phyloP scores from a whole-genome alignment of 92 coral and sea anemone genomes.

The Virgularia gustaviana region DNA sequence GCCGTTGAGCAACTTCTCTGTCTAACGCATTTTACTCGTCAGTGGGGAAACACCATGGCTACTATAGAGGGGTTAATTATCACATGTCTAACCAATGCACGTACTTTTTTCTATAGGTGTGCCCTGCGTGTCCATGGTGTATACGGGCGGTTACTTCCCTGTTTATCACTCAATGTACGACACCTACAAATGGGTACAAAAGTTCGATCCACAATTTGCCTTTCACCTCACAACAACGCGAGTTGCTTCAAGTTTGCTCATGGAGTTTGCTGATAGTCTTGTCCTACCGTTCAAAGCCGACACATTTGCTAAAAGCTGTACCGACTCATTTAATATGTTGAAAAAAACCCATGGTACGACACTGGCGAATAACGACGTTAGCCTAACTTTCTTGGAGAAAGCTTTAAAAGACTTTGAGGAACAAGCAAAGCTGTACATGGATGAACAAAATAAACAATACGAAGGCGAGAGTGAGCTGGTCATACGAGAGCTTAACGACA shows the following conservation, averaged over 20 bases:
- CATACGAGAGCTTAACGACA: slow-evolving; percentile 77
- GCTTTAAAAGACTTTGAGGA: slow-evolving; percentile 30
- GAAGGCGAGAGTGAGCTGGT: slow-evolving; percentile 40
- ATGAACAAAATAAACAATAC: slow-evolving; percentile 28
- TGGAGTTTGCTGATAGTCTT: slow-evolving; percentile 66
- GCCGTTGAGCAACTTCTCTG: no score
- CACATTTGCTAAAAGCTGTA: slow-evolving; percentile 51
- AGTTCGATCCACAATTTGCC: slow-evolving; percentile 72
- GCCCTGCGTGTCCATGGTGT: slow-evolving; percentile 65
- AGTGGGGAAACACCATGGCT: no score
- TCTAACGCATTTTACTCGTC: no score
- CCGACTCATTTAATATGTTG: slow-evolving; percentile 49
- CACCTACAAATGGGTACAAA: slow-evolving; percentile 68
- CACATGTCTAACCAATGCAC: no score
- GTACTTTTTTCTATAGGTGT: slow-evolving; percentile 62
- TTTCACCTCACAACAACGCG: slow-evolving; percentile 63
- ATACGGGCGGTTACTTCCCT: slow-evolving; percentile 64
- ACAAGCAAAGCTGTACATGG: slow-evolving; percentile 11
- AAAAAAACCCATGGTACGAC: not conserved
- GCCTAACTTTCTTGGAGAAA: slow-evolving; percentile 33
- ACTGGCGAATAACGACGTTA: slow-evolving; percentile 27
- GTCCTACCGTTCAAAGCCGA: slow-evolving; percentile 56
- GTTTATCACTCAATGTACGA: slow-evolving; percentile 94
- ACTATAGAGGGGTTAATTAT: no score
- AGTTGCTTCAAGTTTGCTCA: slow-evolving; percentile 57